Percentiles rank a stretch among this genome's conserved stretches.
These are phyloP conservation scores for Lepus timidus DNA, from an alignment of 2,113 vertebrate genomes.

Conservation along the genomic window DNA sequence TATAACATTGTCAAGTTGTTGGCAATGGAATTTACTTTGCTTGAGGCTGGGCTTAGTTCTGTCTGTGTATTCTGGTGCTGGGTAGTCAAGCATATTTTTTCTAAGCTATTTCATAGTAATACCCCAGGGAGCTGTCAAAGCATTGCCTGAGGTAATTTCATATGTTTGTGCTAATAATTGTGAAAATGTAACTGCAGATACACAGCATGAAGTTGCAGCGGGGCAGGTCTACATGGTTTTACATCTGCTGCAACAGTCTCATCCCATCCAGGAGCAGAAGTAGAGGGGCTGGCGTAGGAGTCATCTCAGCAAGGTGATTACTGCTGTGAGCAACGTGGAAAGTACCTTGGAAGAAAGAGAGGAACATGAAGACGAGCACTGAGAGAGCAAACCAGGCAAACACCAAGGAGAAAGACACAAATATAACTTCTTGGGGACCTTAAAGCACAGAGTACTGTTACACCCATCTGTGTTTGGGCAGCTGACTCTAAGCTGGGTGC, in stretches of 20 bases:
- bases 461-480: not conserved
- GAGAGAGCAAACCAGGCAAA: not conserved
- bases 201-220: conserved; percentile 32
- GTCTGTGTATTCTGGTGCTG: conserved; percentile 9
- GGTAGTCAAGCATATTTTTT: conserved; percentile 65
- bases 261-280: not conserved
- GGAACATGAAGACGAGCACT: not conserved
- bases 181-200: conserved; percentile 66
- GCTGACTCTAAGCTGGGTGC: not conserved
- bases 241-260: conserved; percentile 2
- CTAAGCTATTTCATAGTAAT: conserved; percentile 66
- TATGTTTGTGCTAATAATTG: conserved; percentile 80
- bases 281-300: not conserved
- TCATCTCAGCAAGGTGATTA: not conserved
- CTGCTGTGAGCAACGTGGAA: not conserved
- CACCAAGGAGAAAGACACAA: not conserved
- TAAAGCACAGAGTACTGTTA: rapidly evolving
- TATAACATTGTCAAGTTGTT: conserved; percentile 37
- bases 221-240: conserved; percentile 44
- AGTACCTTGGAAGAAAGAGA: not conserved
- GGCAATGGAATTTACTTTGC: conserved; percentile 57
- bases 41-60: conserved; percentile 59
- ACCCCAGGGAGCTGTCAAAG: conserved; percentile 73
- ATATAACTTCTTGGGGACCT: not conserved
- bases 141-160: conserved; percentile 71